Conservation (phyloP, 2,888 invertebrate genomes). For the Salpingus planirostris region DNA sequence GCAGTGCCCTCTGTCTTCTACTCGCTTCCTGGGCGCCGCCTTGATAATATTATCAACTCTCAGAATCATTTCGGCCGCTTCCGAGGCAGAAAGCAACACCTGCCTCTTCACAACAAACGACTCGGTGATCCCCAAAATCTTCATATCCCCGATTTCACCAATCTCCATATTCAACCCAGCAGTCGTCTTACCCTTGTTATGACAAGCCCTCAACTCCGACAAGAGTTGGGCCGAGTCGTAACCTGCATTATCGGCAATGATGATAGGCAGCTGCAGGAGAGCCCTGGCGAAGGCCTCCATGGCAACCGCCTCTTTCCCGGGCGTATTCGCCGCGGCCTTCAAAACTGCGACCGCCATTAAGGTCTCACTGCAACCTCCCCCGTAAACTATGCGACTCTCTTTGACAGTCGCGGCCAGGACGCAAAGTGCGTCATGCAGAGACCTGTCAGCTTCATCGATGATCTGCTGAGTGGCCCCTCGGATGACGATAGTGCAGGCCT, state of each 20-base stretch:
- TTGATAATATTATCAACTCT: constrained; percentile 96
- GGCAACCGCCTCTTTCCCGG: constrained; percentile 96
- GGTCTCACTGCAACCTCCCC: constrained; percentile 89
- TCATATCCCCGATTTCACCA: constrained; percentile 86
- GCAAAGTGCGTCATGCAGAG: constrained; percentile 96
- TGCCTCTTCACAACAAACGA: constrained; percentile 96
- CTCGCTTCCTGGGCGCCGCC: constrained; percentile 80
- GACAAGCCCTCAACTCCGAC: constrained; percentile 83
- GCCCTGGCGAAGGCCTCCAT: constrained; percentile 93
- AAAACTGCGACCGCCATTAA: constrained; percentile 92
- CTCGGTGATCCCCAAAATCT: constrained; percentile 85
- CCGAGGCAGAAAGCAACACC: constrained; percentile 86
- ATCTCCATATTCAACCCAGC: constrained; percentile 85
- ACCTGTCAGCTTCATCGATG: constrained; percentile 96
- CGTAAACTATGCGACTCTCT: constrained; percentile 84
- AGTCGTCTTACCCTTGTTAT: constrained; percentile 64
- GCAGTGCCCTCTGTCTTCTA: constrained; percentile 78
- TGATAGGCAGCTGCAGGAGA: constrained; percentile 81
- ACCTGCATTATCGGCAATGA: constrained; percentile 98
- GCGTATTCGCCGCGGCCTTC: constrained; percentile 72
- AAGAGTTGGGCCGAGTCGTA: constrained; percentile 94
- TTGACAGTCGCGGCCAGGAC: constrained; percentile 92
- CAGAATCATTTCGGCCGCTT: constrained; percentile 98
- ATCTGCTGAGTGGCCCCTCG: constrained; percentile 98
- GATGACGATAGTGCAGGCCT: constrained; percentile 95